These are phyloP conservation scores for Cebidichthys violaceus DNA, from an alignment of 2,113 vertebrate genomes.

Conservation along the genomic window DNA sequence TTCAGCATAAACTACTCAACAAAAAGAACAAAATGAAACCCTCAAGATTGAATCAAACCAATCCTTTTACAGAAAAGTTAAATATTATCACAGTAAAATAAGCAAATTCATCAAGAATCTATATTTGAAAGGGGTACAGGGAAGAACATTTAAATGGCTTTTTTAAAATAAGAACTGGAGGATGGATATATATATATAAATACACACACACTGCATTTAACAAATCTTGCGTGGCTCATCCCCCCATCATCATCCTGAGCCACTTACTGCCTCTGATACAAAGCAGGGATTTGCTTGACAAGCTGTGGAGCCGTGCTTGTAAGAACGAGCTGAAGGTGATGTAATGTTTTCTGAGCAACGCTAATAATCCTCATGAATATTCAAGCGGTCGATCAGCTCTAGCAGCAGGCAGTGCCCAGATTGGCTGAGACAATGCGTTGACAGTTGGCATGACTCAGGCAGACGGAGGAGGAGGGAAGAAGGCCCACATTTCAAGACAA, in stretches of 20 bases:
- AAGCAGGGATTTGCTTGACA: background rate
- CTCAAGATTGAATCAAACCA: background rate
- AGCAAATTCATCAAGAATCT: background rate
- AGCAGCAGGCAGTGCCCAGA: constrained; percentile 29
- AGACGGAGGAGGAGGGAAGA: constrained; percentile 15
- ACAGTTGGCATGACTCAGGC: constrained; percentile 59
- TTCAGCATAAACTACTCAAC: constrained; percentile 4
- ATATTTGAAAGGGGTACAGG: background rate
- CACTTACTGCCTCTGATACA: background rate
- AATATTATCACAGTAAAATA: background rate
- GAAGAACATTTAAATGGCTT: background rate
- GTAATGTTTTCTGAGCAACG: constrained; percentile 54
- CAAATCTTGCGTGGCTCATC: background rate
- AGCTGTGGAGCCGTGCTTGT: background rate
- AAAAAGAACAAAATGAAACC: background rate
- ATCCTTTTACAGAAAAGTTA: background rate
- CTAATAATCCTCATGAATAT: constrained; percentile 69
- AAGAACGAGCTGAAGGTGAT: constrained; percentile 54
- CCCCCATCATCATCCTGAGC: background rate
- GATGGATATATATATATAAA: background rate
- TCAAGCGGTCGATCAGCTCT: constrained; percentile 58
- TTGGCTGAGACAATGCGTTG: constrained; percentile 54
- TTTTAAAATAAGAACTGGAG: too few relatives aligned
- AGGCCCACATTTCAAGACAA: constrained; percentile 43
- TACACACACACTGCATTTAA: background rate